phyloP scores from a whole-genome alignment of 2,888 invertebrate genomes.

The Eupithecia exiguata region DNA sequence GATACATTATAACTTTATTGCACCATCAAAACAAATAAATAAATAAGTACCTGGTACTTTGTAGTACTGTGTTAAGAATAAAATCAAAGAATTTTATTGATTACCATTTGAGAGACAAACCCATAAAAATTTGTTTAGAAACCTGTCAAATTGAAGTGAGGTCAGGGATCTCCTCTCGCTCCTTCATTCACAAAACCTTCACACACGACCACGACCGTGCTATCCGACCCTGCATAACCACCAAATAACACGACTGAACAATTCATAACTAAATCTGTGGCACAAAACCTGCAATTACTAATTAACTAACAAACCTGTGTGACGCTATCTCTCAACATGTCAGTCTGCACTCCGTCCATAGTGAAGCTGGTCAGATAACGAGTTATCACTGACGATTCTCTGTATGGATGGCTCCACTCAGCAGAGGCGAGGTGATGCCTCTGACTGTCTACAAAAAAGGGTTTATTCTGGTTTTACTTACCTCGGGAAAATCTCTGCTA shows the following conservation, averaged over 20 bases:
- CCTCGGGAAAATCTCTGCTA: not conserved
- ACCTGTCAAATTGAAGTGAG: conserved; percentile 2
- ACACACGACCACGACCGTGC: not conserved
- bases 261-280: not conserved
- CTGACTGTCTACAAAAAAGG: not conserved
- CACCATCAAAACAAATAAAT: not conserved
- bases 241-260: not conserved
- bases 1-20: not conserved
- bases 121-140: conserved; percentile 8
- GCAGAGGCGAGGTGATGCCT: not conserved
- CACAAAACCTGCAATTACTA: not conserved
- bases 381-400: conserved; percentile 18
- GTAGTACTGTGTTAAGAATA: too few relatives aligned
- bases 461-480: conserved; percentile 12
- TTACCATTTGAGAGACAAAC: not conserved
- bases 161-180: not conserved
- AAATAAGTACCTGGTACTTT: too few relatives aligned
- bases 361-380: conserved; percentile 24
- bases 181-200: not conserved
- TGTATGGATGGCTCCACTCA: not conserved
- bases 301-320: not conserved
- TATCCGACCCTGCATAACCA: not conserved
- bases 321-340: not conserved
- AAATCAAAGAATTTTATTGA: not conserved
- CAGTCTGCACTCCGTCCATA: conserved; percentile 5